These are phyloP conservation scores for Rhinolophus ferrumequinum DNA, from an alignment of 2,113 vertebrate genomes.

Conservation along the genomic window DNA sequence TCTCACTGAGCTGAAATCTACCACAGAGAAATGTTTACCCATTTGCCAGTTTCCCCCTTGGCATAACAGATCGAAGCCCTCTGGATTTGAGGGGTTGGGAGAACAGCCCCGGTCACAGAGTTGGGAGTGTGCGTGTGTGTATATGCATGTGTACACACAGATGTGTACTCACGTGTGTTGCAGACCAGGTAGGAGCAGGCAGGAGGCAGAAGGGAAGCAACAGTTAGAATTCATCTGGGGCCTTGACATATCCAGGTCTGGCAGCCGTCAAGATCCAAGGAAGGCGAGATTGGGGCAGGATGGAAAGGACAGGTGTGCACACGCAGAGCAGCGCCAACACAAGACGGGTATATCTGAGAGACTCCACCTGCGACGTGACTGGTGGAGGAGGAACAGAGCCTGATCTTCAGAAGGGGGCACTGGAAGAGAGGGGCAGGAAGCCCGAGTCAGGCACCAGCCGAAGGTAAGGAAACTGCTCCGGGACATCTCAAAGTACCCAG, in stretches of 20 bases:
- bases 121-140: not conserved
- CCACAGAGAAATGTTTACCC: not conserved
- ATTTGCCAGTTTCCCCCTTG: not conserved
- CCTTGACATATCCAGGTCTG: not conserved
- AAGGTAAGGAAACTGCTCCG: not conserved
- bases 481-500: not conserved
- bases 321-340: no score
- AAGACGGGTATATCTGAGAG: not conserved
- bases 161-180: no score
- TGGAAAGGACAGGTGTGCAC: not conserved
- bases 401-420: not conserved
- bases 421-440: not conserved
- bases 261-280: not conserved
- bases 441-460: not conserved
- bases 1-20: not conserved
- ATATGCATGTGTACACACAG: not conserved
- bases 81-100: not conserved
- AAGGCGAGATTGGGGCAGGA: not conserved
- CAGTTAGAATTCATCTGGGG: not conserved
- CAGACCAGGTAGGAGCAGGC: not conserved
- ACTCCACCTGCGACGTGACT: not conserved
- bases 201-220: not conserved
- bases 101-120: not conserved
- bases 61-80: not conserved
- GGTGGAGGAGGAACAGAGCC: not conserved